Base-by-base conservation (phyloP, 2,888 invertebrate species). In the Papilio demoleus region DNA sequence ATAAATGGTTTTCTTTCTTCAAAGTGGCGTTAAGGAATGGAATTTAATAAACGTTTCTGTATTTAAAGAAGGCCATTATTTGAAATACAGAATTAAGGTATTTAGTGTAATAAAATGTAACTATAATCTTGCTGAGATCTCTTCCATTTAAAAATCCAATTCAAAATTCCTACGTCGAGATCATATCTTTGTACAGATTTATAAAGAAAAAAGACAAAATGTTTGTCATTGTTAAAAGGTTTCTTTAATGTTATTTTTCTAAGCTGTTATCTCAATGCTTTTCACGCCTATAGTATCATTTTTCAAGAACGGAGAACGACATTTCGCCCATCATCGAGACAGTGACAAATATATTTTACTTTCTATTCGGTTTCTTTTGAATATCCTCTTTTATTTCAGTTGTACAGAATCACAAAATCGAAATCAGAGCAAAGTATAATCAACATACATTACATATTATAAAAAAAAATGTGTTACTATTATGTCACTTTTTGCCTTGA, bases 191-290 rank as follows among this genome's bases (percentile, higher is more conserved):
- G n/a, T 45, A 4, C 38, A n/a, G 47, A 66, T 66, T 66, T 45
- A 19, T 34, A 34, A 34, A 47, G 12, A 11, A 59, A 59, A 64
- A 14, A 36, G 31, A 14, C 34, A 14, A 11, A 40, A 31, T 42
- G 45, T 59, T 36, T 58, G 42, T 68, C 45, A 42, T 14, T 68
- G 63, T 36, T n/a, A 6, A 53, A 27, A 36, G 58, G 36, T 34
- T 68, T 58, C 56, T 62, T 24, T 17, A 47, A 38, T 27, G 68
- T 68, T 68, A 59, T 68, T 68, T 68, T 63, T 63, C 58, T 68
- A 63, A 63, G 63, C 63, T 63, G 68, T 68, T 68, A 68, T 68
- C 68, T 45, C 56, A 67, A 67, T 67, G 24, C 36, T 27, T 67
- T 67, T 67, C 58, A 45, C 63, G 56, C 62, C 63, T 36, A 53